Evolutionary conservation across 2,797 vertebrate species (phyloP), one percentile per base, ranked within the genome.

Genomic region (Typhlichthys subterraneus): DNA sequence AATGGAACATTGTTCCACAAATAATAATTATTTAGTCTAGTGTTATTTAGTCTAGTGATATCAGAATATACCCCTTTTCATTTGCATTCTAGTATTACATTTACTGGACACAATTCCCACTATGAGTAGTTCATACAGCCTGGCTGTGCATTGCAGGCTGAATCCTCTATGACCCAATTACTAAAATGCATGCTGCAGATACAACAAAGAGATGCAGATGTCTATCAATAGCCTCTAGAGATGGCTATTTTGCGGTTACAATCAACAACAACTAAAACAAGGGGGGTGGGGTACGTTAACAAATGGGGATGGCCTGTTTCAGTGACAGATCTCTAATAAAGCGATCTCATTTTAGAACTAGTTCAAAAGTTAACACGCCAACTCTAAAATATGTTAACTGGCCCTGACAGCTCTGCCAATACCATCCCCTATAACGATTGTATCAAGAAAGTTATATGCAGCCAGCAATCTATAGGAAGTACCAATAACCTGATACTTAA

Each of bases 121-220:
- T 70, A 58, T 67, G 54, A 61, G 48, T 12, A 58, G 45, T 53
- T 69, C 72, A 65, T 56, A 57, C 68, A 66, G 53, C 62, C 12
- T 59, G 46, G 7, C 53, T 70, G 66, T 67, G 57, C 61, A 71
- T 42, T 42, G 1, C 76, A 61, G 75, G 75, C 73, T 80, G 84
- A 86, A 87, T 76, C 84, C 77, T 75, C 57, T 55, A 62, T 89
- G 91, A 90, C 88, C 88, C 87, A 89, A 57, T 87, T 90, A 85
- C 75, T 83, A 82, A 86, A 77, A 87, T 69, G 83, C 82, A 77
- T 81, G 76, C 70, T 76, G 69, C 73, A 66, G 53, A 64, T 77
- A 67, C 82, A 88, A 90, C 88, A 91, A 92, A 90, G 88, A 88
- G 51, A 63, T 80, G 79, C 84, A 85, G 83, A 84, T 88, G 89